These are phyloP conservation scores for Zootermopsis nevadensis DNA, from an alignment of 2,888 invertebrate species.

Conservation along the genomic window DNA sequence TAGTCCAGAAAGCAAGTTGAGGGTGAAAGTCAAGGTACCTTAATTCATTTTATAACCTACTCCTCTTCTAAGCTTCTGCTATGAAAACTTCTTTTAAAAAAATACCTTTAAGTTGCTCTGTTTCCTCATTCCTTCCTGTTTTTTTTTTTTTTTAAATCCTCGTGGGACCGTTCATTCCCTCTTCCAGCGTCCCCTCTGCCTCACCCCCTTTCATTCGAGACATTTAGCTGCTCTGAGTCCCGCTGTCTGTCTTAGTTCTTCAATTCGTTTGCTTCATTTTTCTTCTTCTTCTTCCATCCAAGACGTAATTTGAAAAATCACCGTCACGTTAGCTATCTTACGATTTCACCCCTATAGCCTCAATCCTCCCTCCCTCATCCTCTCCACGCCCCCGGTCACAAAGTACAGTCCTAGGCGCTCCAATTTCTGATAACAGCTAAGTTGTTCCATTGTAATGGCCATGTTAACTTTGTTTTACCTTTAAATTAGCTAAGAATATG, in stretches of 20 bases:
- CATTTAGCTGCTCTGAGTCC: slow-evolving; percentile 39
- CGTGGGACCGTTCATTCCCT: slow-evolving; percentile 38
- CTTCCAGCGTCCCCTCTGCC: neutral
- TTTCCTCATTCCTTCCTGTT: slow-evolving; percentile 41
- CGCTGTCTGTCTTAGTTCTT: slow-evolving; percentile 6
- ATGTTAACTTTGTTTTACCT: too few relatives aligned
- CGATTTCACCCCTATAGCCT: neutral
- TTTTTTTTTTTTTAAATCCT: slow-evolving; percentile 41
- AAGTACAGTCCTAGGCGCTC: neutral
- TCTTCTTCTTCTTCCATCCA: slow-evolving; percentile 48
- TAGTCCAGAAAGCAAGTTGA: slow-evolving; percentile 31
- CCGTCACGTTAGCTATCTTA: slow-evolving; percentile 42
- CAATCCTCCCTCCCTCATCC: neutral
- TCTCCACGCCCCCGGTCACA: neutral
- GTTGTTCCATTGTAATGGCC: too few relatives aligned
- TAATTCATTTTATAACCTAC: slow-evolving; percentile 42
- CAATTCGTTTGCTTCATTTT: slow-evolving; percentile 27
- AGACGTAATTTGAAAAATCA: slow-evolving; percentile 50
- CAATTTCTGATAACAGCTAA: neutral
- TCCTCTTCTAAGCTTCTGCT: slow-evolving; percentile 27
- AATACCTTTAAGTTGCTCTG: slow-evolving; percentile 34
- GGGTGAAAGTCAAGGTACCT: slow-evolving; percentile 41
- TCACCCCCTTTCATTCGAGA: slow-evolving; percentile 8
- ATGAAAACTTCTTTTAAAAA: slow-evolving; percentile 18
- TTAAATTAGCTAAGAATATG: too few relatives aligned